Percentiles rank a stretch among this genome's conserved stretches.
Evolutionary conservation across 2,113 vertebrate species (phyloP).

Genomic region (Chinchilla lanigera): DNA sequence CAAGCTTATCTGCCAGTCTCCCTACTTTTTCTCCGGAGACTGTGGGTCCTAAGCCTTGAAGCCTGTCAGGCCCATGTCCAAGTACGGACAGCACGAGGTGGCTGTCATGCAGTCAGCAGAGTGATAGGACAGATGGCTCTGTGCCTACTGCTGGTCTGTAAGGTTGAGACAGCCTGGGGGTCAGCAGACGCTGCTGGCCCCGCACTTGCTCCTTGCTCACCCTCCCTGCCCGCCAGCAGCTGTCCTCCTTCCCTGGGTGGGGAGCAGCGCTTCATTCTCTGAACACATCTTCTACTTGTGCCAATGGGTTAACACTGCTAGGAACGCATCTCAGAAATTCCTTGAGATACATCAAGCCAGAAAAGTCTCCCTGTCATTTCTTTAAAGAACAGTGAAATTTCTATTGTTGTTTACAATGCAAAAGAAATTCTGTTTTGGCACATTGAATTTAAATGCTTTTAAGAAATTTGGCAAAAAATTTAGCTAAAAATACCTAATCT

Average conservation of each 20-base stretch:
- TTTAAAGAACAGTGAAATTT: conserved; percentile 38
- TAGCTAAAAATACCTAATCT: neutral
- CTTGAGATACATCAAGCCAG: neutral
- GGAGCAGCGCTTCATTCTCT: conserved; percentile 48
- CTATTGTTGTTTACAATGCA: neutral
- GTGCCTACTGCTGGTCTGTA: conserved; percentile 89
- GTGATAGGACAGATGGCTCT: conserved; percentile 95
- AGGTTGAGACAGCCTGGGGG: conserved; percentile 82
- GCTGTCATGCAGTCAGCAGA: conserved; percentile 88
- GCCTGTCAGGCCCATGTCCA: conserved; percentile 89
- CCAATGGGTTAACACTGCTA: conserved; percentile 70
- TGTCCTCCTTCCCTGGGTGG: conserved; percentile 83
- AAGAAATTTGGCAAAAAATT: conserved; percentile 31
- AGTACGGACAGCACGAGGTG: conserved; percentile 94
- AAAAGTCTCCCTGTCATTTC: neutral
- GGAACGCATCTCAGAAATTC: conserved; percentile 69
- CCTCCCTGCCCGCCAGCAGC: conserved; percentile 83
- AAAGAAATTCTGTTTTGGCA: neutral
- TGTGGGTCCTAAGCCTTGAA: conserved; percentile 10
- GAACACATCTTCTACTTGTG: conserved; percentile 80
- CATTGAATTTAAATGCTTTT: conserved; percentile 49
- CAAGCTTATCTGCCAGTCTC: conserved; percentile 62
- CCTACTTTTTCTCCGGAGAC: conserved; percentile 67
- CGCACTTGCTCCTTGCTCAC: conserved; percentile 85
- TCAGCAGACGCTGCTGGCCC: conserved; percentile 82